Evolutionary conservation across 2,113 vertebrate genomes (phyloP), one percentile per base, ranked within the genome.

Genomic region (Antechinus stuartii): DNA sequence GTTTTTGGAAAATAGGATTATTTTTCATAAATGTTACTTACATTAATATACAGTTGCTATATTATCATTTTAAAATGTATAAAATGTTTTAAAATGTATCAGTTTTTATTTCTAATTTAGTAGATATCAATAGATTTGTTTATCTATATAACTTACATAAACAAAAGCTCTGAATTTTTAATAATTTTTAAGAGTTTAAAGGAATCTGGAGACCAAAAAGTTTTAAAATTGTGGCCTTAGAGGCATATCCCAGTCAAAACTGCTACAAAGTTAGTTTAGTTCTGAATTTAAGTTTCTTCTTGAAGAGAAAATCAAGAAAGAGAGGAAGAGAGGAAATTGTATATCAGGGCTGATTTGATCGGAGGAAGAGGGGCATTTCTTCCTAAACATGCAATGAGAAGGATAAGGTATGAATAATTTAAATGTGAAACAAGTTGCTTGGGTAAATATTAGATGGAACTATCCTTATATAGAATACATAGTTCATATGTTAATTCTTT

Each of bases 401-500:
- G 35, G 35, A 84, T 42, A 42, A 84, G n/a, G 68, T n/a, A 84
- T 84, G 68, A 84, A 23, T 84, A 42, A 84, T 42, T 42, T 84
- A 42, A 42, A 84, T 84, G 14, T 42, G 68, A 84, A 84, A 16
- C 35, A 84, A 42, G n/a, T 23, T 42, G 16, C 2, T 84, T 84
- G n/a, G n/a, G n/a, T 84, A 12, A 84, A 12, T n/a, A 16, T 76
- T 76, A n/a, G 27, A 68, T 35, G 57, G 6, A 42, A 19, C 19
- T 84, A 84, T 23, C n/a, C 19, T 5, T 42, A 26, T 42, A 42
- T 84, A 84, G 27, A 90, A 89, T 49, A 49, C 2, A 0, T 8
- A 49, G 27, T 52, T 42, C 42, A 95, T 91, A 93, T 22, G 0
- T 11, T 97, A 42, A 89, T 95, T 94, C 8, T 24, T 96, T 3